phyloP scores from a whole-genome alignment of 2,113 vertebrate species.

The Nannospalax galili region DNA sequence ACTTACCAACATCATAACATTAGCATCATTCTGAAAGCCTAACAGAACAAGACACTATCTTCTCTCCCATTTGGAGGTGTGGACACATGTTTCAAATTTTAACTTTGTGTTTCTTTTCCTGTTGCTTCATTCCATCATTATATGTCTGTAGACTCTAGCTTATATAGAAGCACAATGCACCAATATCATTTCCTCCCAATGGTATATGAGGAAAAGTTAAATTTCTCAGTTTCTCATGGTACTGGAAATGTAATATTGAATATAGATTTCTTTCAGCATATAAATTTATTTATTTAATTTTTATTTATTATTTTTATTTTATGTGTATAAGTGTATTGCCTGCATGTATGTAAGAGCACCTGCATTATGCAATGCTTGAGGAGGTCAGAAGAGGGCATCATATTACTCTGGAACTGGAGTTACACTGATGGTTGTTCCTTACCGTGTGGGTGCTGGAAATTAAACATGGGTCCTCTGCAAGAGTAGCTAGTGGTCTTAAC shows the following conservation, averaged over 20 bases:
- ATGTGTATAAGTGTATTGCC: no score
- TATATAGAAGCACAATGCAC: background rate
- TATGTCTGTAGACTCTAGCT: background rate
- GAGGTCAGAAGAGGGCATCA: no score
- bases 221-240: background rate
- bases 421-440: no score
- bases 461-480: no score
- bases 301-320: no score
- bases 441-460: no score
- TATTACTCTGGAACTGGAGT: no score
- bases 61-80: background rate
- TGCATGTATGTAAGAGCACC: no score
- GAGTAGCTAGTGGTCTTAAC: no score
- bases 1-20: background rate
- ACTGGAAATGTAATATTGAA: background rate
- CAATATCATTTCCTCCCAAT: background rate
- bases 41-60: background rate
- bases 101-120: constrained; percentile 2
- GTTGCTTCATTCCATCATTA: background rate
- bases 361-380: no score
- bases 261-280: background rate
- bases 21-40: background rate
- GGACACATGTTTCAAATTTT: background rate
- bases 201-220: background rate
- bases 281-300: no score